Percentiles rank a stretch among this genome's conserved stretches.
Conservation (phyloP, 1,140 invertebrate species). For the Drosophila jambulina region DNA sequence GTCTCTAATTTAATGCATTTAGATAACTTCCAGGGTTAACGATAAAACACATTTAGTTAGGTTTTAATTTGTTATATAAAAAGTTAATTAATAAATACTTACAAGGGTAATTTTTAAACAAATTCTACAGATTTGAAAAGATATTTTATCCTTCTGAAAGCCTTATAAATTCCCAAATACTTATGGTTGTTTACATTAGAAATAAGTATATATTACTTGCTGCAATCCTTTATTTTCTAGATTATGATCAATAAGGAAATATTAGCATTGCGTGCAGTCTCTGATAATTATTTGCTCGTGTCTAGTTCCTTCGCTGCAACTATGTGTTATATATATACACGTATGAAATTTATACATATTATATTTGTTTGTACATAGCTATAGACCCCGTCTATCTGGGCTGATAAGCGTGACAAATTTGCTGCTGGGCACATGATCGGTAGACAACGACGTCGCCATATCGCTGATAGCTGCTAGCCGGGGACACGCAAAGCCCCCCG, state of each 20-base stretch:
- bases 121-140: background rate
- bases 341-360: slow-evolving; percentile 16
- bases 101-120: no score
- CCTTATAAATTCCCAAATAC: background rate
- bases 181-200: no score
- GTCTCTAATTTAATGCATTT: background rate
- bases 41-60: background rate
- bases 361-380: slow-evolving; percentile 12
- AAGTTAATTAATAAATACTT: no score
- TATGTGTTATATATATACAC: slow-evolving; percentile 9
- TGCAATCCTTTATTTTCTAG: background rate
- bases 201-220: background rate
- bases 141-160: background rate
- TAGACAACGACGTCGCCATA: slow-evolving; percentile 35
- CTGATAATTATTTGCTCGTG: slow-evolving; percentile 8
- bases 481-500: slow-evolving; percentile 37
- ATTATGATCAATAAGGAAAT: background rate
- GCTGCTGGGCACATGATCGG: slow-evolving; percentile 71
- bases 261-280: background rate
- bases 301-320: slow-evolving; percentile 7
- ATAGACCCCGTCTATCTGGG: slow-evolving; percentile 3
- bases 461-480: slow-evolving; percentile 50
- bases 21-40: background rate
- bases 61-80: background rate
- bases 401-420: slow-evolving; percentile 80